Conservation (phyloP, 2,888 invertebrate genomes). For the Tipula lateralis region DNA sequence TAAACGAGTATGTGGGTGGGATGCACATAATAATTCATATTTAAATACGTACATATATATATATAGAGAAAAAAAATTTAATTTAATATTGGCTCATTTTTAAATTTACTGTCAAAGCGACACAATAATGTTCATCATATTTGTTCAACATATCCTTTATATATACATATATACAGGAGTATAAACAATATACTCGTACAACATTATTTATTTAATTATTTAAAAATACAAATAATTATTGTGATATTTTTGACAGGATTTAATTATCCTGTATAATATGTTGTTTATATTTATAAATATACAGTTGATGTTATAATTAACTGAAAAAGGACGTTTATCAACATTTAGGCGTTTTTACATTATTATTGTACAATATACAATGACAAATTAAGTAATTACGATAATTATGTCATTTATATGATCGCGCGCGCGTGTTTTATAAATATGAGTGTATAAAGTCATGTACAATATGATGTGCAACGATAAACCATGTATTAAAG, state of each 20-base stretch:
- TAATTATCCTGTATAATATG: neutral
- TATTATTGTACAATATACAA: neutral
- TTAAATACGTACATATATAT: neutral
- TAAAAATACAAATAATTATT: slow-evolving; percentile 19
- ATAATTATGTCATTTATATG: neutral
- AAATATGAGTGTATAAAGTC: neutral
- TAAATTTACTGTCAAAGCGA: neutral
- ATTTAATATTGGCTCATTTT: neutral
- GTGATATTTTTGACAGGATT: slow-evolving; percentile 15
- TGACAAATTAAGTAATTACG: slow-evolving; percentile 19
- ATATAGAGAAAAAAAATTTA: neutral
- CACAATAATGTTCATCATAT: neutral
- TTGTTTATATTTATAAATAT: neutral
- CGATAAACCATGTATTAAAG: too few species aligned
- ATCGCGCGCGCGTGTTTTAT: neutral
- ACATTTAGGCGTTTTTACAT: neutral
- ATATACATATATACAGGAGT: neutral
- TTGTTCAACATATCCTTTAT: neutral
- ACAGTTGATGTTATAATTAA: slow-evolving; percentile 19
- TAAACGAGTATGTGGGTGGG: neutral
- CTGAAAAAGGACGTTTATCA: neutral
- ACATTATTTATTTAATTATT: slow-evolving; percentile 11
- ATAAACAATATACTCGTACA: neutral
- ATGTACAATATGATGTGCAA: neutral
- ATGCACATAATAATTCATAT: neutral